Evolutionary conservation across 2,797 vertebrate species (phyloP).

Genomic region (Lemur catta): DNA sequence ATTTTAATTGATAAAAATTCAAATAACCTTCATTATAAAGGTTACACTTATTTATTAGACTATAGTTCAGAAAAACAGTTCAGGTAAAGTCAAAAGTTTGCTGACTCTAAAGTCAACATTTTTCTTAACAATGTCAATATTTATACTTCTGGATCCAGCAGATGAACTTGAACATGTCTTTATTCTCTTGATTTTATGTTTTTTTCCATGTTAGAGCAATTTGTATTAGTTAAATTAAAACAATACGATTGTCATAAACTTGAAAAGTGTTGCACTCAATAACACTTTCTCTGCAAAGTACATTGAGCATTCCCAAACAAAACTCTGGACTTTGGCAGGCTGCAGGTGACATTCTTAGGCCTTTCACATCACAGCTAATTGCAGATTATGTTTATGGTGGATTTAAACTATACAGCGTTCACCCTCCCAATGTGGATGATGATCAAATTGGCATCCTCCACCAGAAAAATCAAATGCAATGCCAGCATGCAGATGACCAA

Average conservation of each 20-base stretch:
- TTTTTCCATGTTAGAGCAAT: slow-evolving; percentile 23
- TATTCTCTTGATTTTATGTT: slow-evolving; percentile 10
- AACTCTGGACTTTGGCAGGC: neutral
- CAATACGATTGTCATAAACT: neutral
- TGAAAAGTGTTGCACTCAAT: neutral
- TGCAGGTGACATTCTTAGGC: too few relatives aligned
- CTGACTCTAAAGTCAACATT: slow-evolving; percentile 48
- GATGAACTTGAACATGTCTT: slow-evolving; percentile 19
- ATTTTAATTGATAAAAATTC: slow-evolving; percentile 15
- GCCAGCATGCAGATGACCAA: neutral
- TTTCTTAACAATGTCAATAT: slow-evolving; percentile 56
- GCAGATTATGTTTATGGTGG: rapidly evolving
- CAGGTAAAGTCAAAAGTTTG: slow-evolving; percentile 44
- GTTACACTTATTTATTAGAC: neutral
- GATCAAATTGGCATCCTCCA: neutral
- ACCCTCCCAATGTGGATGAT: too few relatives aligned
- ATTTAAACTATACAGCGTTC: rapidly evolving
- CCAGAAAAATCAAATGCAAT: rapidly evolving
- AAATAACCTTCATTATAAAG: slow-evolving; percentile 33
- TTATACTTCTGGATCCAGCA: neutral
- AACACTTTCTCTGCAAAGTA: neutral
- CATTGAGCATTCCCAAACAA: rapidly evolving
- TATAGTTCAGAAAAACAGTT: slow-evolving; percentile 13
- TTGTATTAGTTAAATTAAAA: neutral
- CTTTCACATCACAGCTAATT: neutral